phyloP scores from a whole-genome alignment of 92 coral and sea anemone genomes.

The Scolanthus callimorphus region DNA sequence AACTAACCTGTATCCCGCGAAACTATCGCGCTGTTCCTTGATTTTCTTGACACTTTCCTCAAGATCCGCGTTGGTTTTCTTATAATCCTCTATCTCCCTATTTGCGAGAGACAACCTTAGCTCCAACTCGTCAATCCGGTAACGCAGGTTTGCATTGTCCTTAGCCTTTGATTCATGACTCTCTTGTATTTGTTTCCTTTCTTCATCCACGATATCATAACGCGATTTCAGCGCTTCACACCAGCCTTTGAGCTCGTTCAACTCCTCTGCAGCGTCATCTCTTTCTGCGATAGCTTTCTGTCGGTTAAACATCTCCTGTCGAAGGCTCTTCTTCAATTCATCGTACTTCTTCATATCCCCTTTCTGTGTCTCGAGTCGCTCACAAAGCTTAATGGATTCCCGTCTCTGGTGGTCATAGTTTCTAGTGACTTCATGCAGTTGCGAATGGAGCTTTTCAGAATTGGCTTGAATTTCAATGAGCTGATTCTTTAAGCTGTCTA shows the following conservation, averaged over 20 bases:
- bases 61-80: conserved; percentile 61
- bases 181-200: conserved; percentile 73
- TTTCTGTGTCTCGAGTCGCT: conserved; percentile 73
- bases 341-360: conserved; percentile 75
- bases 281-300: conserved; percentile 67
- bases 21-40: conserved; percentile 76
- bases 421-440: conserved; percentile 54
- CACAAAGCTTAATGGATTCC: conserved; percentile 85
- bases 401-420: conserved; percentile 85
- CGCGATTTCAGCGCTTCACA: conserved; percentile 88
- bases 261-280: conserved; percentile 61
- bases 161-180: conserved; percentile 78
- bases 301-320: conserved; percentile 70
- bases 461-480: conserved; percentile 42
- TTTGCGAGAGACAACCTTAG: conserved; percentile 47
- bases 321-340: conserved; percentile 71
- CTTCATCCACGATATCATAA: conserved; percentile 88
- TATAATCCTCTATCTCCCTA: conserved; percentile 65
- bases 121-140: conserved; percentile 74
- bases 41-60: conserved; percentile 67
- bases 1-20: conserved; percentile 50
- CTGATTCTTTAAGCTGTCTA: conserved; percentile 56
- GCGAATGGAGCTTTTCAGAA: conserved; percentile 48
- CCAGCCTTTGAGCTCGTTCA: conserved; percentile 78
- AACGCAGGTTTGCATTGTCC: conserved; percentile 71